phyloP scores from a whole-genome alignment of 2,113 vertebrate genomes.

The rabbit (Oryctolagus cuniculus) region DNA sequence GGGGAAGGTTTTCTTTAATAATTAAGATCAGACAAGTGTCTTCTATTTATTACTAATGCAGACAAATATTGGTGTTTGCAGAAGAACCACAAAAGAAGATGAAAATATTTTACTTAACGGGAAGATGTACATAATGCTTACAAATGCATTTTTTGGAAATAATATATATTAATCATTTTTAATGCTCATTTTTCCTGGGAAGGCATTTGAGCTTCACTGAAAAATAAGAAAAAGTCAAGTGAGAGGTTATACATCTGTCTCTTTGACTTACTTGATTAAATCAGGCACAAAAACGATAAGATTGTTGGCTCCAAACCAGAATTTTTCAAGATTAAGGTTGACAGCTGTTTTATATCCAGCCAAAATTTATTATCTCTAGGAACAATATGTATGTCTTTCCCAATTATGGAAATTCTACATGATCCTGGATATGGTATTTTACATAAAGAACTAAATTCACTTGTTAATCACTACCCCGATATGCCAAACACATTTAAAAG shows the following conservation, averaged over 20 bases:
- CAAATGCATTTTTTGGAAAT: not conserved
- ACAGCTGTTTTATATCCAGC: conserved; percentile 74
- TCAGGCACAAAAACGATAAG: not conserved
- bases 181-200: not conserved
- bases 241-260: conserved; percentile 17
- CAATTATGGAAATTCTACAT: conserved; percentile 67
- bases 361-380: conserved; percentile 77
- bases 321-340: conserved; percentile 41
- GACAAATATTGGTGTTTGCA: not conserved
- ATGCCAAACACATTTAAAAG: conserved; percentile 42
- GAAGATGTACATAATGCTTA: not conserved
- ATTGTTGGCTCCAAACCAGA: conserved; percentile 21
- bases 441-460: conserved; percentile 56
- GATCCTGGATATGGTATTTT: conserved; percentile 43
- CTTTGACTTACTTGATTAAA: conserved; percentile 40
- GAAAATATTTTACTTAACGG: not conserved
- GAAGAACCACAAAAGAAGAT: not conserved
- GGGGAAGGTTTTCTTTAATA: not conserved
- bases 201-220: conserved; percentile 18
- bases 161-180: not conserved
- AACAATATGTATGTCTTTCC: conserved; percentile 67
- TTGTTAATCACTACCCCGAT: conserved; percentile 69
- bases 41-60: conserved; percentile 40
- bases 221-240: conserved; percentile 46
- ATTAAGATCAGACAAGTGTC: conserved; percentile 30